Base-by-base conservation (phyloP, 2,888 invertebrate species). In the Camponotus fellah region DNA sequence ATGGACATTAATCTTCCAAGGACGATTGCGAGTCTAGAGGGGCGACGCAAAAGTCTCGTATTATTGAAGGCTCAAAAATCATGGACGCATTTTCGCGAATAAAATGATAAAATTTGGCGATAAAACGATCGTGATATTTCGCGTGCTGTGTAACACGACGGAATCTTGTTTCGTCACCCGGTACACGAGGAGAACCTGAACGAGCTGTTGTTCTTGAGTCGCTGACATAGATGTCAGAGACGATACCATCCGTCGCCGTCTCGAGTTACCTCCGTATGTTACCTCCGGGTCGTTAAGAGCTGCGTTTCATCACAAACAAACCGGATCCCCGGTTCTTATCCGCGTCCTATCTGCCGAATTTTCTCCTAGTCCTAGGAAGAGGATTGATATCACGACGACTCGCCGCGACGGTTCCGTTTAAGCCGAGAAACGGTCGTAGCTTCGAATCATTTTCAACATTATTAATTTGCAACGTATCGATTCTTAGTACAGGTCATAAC, bases 181-280 rank as follows among this genome's bases (percentile, higher is more conserved):
- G 86, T 68, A 82, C 56, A 80, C 75, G 46, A 74, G 60, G 71
- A 60, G 64, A 76, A 64, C 37, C 74, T 64, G 32, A 81, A 60
- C 80, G 74, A 82, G 84, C 86, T 69, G 86, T 85, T 87, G 85
- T 90, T 90, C 89, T 89, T 86, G 88, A 87, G 88, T 91, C 77
- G 92, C 92, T 93, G 93, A 94, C 92, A 91, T 89, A 92, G 93
- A 93, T 92, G 93, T 94, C 93, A 92, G 91, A 91, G 85, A 83
- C 76, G 94, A 94, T 94, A 92, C 76, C 86, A 92, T 93, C 93
- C 17, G 92, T 76, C 82, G 81, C 53, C 86, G 92, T 91, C 92
- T 93, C 93, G 82, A 88, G 92, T 93, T 93, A 92, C 93, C 88
- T 85, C 43, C 90, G 87, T 88, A 88, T 89, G 90, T 90, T 87